A percentile compares a stretch with the other conserved stretches of the same genome.
These are phyloP conservation scores for Vidua macroura DNA, from an alignment of 2,113 vertebrate genomes.

Conservation along the genomic window DNA sequence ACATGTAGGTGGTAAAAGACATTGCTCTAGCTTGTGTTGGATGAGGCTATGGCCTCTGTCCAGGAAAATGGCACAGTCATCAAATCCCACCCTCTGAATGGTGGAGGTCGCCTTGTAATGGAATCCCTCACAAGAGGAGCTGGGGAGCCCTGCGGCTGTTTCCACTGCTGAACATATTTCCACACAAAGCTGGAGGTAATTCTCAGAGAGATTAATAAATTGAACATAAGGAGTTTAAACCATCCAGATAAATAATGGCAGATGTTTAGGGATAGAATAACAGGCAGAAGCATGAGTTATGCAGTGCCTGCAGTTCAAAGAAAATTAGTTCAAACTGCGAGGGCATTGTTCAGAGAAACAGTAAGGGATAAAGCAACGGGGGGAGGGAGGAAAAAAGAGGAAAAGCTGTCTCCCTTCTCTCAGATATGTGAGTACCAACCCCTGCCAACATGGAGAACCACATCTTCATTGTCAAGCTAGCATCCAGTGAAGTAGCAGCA, in stretches of 20 bases:
- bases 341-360: background rate
- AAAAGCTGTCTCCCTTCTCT: background rate
- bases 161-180: background rate
- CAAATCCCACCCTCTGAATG: background rate
- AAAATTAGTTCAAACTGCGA: background rate
- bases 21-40: background rate
- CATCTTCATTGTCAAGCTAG: background rate
- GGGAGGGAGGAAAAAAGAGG: background rate
- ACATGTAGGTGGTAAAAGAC: background rate
- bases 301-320: constrained; percentile 1
- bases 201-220: constrained; percentile 19
- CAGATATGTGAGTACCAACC: background rate
- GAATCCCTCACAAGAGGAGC: background rate
- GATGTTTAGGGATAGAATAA: constrained; percentile 10
- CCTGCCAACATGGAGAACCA: fast-evolving
- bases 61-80: background rate
- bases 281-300: background rate
- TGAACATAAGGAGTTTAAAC: constrained; percentile 25
- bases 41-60: background rate
- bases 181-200: constrained; percentile 26
- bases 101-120: background rate
- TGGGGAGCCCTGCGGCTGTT: background rate
- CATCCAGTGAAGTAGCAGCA: background rate
- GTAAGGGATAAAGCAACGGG: fast-evolving
- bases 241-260: background rate